phyloP scores from a whole-genome alignment of 2,888 invertebrate genomes.

The Alviniconcha strummeri region DNA sequence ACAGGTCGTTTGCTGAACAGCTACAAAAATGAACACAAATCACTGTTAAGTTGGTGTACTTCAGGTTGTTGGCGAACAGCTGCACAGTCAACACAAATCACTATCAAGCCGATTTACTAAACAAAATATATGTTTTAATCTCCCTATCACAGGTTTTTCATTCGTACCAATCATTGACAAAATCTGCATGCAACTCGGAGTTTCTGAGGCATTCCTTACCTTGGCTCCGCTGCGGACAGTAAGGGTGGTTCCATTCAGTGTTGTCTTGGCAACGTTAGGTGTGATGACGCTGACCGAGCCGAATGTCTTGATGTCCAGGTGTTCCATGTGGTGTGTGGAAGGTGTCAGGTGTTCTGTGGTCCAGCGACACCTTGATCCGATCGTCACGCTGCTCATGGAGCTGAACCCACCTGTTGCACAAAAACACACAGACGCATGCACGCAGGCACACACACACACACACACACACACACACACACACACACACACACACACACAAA shows the following conservation, averaged over 20 bases:
- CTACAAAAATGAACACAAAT: conserved; percentile 43
- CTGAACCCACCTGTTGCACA: conserved; percentile 3
- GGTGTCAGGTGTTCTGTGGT: conserved; percentile 51
- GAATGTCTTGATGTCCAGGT: conserved; percentile 61
- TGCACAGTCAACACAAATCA: conserved; percentile 44
- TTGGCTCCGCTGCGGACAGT: conserved; percentile 59
- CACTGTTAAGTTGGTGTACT: conserved; percentile 55
- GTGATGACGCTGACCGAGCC: conserved; percentile 52
- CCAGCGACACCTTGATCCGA: conserved; percentile 53
- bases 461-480: too few relatives aligned
- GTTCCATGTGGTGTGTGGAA: conserved; percentile 45
- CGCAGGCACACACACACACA: too few relatives aligned
- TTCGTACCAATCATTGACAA: not conserved
- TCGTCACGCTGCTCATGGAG: conserved; percentile 45
- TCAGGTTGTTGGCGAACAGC: conserved; percentile 57
- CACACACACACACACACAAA: not conserved
- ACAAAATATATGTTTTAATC: conserved; percentile 1
- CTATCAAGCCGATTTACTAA: conserved; percentile 52
- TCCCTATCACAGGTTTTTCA: not conserved
- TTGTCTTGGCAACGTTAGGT: conserved; percentile 48
- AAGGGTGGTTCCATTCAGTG: conserved; percentile 53
- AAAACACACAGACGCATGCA: not conserved
- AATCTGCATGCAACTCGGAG: too few relatives aligned
- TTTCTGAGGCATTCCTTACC: conserved; percentile 38
- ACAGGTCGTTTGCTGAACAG: conserved; percentile 55